Base-by-base conservation (phyloP, 2,113 vertebrate genomes). In the Dasypus novemcinctus region DNA sequence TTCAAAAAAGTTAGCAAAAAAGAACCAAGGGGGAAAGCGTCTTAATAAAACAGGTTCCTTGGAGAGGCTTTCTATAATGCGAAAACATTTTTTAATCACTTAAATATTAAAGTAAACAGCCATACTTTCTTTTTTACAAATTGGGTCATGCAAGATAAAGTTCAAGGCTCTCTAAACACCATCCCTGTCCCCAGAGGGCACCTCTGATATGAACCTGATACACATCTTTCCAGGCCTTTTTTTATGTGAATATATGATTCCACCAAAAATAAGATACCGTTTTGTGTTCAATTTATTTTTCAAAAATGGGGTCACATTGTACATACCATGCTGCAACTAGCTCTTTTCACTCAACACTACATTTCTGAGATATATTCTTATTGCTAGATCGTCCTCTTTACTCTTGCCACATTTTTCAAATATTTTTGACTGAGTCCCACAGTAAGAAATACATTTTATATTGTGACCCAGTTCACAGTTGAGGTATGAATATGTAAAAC, bases 381-480 rank as follows among this genome's bases (percentile, higher is more conserved):
- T 4, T 41, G 31, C 14, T 31, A 85, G 61, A 64, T 14, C 72
- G 21, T 90, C 63, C 69, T 85, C 31, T 82, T 54, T 38, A 29
- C 17, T 25, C 66, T 29, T 46, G 63, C 33, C 21, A 13, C 11
- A 4, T 93, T 80, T 68, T 41, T 76, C 75, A 81, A 71, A 38
- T 52, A 18, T 59, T 43, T 61, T 14, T 21, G 33, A 69, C 23
- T n/a, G 13, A 63, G 84, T 69, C 27, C 36, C n/a, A 81, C 29
- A 59, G 8, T 33, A 82, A 76, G 23, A 92, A 89, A 57, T 54
- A 49, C 69, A 69, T 49, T 74, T 79, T 38, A 46, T 31, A 78
- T 15, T 52, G 68, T 87, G 54, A 95, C 46, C 41, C 49, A 74
- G 69, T 84, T 96, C 92, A 68, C 87, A 90, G 7, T 87, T 90